A percentile compares a stretch with the other conserved stretches of the same genome.
phyloP scores from a whole-genome alignment of 2,888 invertebrate species.

The Eurytoma adleriae region DNA sequence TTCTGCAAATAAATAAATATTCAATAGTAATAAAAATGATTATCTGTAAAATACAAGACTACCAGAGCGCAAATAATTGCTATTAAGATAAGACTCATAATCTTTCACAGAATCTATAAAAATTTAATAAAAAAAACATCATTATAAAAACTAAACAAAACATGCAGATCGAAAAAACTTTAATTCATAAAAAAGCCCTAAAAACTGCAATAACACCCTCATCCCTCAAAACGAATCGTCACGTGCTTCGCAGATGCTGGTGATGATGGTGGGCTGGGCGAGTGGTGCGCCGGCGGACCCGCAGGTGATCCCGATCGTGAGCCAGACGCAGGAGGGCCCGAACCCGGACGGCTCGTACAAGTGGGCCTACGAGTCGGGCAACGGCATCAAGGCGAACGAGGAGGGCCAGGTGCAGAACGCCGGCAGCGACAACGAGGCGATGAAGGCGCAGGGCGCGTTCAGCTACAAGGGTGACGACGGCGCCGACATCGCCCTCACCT shows the following conservation, averaged over 20 bases:
- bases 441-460: slow-evolving; percentile 76
- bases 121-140: too few relatives aligned
- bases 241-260: slow-evolving; percentile 7
- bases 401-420: slow-evolving; percentile 78
- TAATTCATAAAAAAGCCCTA: too few relatives aligned
- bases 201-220: neutral
- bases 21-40: too few relatives aligned
- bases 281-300: slow-evolving; percentile 61
- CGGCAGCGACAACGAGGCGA: slow-evolving; percentile 77
- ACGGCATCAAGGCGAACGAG: slow-evolving; percentile 76
- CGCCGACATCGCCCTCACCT: slow-evolving; percentile 74
- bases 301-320: slow-evolving; percentile 67
- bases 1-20: too few relatives aligned
- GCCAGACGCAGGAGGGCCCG: slow-evolving; percentile 69
- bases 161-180: too few relatives aligned
- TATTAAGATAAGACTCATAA: too few relatives aligned
- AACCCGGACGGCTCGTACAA: slow-evolving; percentile 72
- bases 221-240: neutral
- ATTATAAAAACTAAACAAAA: too few relatives aligned
- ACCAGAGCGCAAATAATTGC: too few relatives aligned
- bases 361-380: slow-evolving; percentile 76
- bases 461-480: slow-evolving; percentile 81
- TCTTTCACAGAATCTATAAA: too few relatives aligned
- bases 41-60: too few relatives aligned
- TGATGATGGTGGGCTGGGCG: slow-evolving; percentile 61